phyloP scores from a whole-genome alignment of 64 coral and sea anemone species.

The Acropora tenuis region DNA sequence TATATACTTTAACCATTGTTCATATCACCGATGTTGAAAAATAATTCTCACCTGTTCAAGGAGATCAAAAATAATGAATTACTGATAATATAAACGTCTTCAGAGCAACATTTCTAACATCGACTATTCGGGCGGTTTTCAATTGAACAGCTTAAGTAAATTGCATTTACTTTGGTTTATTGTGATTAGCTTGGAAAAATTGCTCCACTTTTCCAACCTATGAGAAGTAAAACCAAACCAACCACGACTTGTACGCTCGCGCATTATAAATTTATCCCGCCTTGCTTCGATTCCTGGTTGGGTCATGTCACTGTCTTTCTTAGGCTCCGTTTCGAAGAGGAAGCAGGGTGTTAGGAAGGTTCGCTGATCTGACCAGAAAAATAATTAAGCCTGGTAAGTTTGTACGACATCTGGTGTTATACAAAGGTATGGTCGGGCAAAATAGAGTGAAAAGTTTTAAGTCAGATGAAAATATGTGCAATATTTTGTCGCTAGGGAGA shows the following conservation, averaged over 20 bases:
- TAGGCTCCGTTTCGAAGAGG: background rate
- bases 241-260: too few relatives aligned
- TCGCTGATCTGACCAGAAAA: background rate
- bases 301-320: background rate
- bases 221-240: too few relatives aligned
- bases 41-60: background rate
- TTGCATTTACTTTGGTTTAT: too few relatives aligned
- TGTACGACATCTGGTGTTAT: background rate
- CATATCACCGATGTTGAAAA: too few relatives aligned
- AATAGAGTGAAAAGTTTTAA: background rate
- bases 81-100: background rate
- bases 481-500: background rate
- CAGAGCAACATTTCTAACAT: background rate
- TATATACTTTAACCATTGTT: too few relatives aligned
- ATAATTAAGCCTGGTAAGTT: slow-evolving; percentile 21
- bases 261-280: too few relatives aligned
- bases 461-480: background rate
- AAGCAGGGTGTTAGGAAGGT: background rate
- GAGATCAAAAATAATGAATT: background rate
- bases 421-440: background rate
- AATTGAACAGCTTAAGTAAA: too few relatives aligned
- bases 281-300: background rate
- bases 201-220: too few relatives aligned
- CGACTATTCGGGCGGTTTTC: background rate
- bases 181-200: too few relatives aligned